Base-by-base conservation (phyloP, 2,797 vertebrate genomes). In the Sebastolobus alascanus region DNA sequence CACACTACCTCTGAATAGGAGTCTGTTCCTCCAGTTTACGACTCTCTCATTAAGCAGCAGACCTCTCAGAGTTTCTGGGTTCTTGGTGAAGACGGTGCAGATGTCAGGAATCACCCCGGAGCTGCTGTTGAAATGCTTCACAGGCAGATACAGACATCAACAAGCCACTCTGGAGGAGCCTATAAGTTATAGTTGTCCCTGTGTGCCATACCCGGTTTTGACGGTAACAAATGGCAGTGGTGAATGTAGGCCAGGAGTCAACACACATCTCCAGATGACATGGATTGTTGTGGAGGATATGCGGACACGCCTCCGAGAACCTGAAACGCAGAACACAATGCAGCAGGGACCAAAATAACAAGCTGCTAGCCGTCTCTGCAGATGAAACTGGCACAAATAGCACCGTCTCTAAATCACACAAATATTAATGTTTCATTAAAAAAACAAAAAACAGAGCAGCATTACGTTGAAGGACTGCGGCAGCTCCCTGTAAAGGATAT, bases 161-260 rank as follows among this genome's bases (percentile, higher is more conserved):
- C 66, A 38, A 74, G 80, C 76, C 67, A 16, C 66, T 80, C 80
- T 31, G 46, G 65, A 84, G 52, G 78, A 89, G 35, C 35, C 68
- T 27, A 18, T 72, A 61, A 33, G 64, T 80, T 68, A 74, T 73
- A 77, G 77, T 77, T 76, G 58, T 85, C 73, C 73, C 78, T 16
- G 63, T 78, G 73, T 77, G 84, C 84, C 52, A 61, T 79, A 87
- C 84, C 90, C 81, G 75, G 67, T 88, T 90, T 61, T 85, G 87
- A 90, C 72, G 37, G 68, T 89, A 90, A 89, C 86, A 92, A 90
- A 93, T 82, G 71, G 85, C 84, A 69, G 80, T 54, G 6, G 76
- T 82, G 83, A 93, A 93, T 91, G 27, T 92, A 84, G 92, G 91
- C 92, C 92, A 92, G 82, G 88, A 93, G 84, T 91, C 87, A 69